Evolutionary conservation across 1,140 invertebrate species (phyloP), one percentile per base, ranked within the genome.

Genomic region (Drosophila erecta): DNA sequence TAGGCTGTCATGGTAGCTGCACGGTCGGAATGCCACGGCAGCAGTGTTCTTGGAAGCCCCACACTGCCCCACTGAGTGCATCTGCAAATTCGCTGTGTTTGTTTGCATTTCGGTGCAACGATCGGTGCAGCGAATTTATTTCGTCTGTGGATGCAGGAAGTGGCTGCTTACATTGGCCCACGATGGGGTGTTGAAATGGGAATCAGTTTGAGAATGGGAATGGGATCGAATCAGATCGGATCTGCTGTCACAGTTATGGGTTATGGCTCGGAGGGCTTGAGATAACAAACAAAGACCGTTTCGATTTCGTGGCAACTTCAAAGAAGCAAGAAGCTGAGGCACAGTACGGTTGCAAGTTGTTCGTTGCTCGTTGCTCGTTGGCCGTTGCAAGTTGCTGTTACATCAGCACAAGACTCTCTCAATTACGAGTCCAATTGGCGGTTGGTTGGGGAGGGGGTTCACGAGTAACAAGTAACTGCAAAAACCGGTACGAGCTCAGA

Each of bases 1-100:
- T 89, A 89, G 85, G 85, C 85, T 89, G 85, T 89, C 86, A 90
- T 85, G 84, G 79, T 72, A 46, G 84, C 65, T 89, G 84, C 85
- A 89, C 81, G 76, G 84, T 53, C 84, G 84, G 84, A 89, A 89
- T 89, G 84, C 74, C 67, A 69, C 61, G 49, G 58, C 81, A 57
- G 66, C 54, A 64, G 54, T 77, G 73, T 81, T 76, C 78, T 79
- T 76, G 74, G 77, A 66, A 59, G 54, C 69, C 37, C 41, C 65
- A 24, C 70, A 50, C 49, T 43, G 49, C 17, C 22, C 30, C 62
- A 57, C 35, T 22, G n/a, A 20, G 38, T 30, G 8, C 20, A 3
- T 47, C 47, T 73, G 80, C 77, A 66, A 81, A 81, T 71, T 80
- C 10, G 30, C 8, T 30, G 30, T 30, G 8, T 73, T 76, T 81